Evolutionary conservation across 2,797 vertebrate species (phyloP), one percentile per base, ranked within the genome.

Genomic region (Poecile montanus): DNA sequence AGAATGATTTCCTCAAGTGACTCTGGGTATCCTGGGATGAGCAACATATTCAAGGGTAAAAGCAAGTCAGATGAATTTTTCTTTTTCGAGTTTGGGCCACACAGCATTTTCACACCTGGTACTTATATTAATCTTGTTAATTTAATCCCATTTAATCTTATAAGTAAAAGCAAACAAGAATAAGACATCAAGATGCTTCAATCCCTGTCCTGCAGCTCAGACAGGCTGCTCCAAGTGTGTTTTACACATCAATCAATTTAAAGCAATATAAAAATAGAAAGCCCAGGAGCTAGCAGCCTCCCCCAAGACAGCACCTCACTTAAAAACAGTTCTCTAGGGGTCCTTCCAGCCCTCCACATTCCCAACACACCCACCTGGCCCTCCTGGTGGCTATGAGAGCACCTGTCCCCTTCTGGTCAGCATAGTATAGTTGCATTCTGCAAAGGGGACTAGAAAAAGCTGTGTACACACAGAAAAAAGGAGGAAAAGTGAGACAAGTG

Each of bases 131-230:
- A 90, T 76, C 73, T 45, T 3, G 10, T 88, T 94, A 93, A 90
- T 81, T 84, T 91, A 86, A 91, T 76, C 10, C 2, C 73, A 81
- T 91, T 96, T 91, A 91, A 70, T 54, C 65, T 93, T 58, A 50
- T 27, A 42, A 87, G 32, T 67, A 87, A 85, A 85, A 85, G 34
- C 30, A 51, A 92, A 80, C 48, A 77, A 87, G 45, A 93, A 29
- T 30, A 94, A 89, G 68, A 72, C 7, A 9, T 38, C 47, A 71
- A 89, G 75, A 89, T 74, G 27, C 65, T 85, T 89, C 54, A 65
- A 29, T 68, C 57, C 61, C 30, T 71, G n/a, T 82, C 81, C 70
- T 61, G 50, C 50, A 88, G 89, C 54, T 85, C 34, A 88, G 21
- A 45, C 32, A 85, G 57, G 65, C 89, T 85, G 68, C n/a, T 75